Evolutionary conservation across 2,113 vertebrate species (phyloP).

Genomic region (Emydocephalus ijimae): DNA sequence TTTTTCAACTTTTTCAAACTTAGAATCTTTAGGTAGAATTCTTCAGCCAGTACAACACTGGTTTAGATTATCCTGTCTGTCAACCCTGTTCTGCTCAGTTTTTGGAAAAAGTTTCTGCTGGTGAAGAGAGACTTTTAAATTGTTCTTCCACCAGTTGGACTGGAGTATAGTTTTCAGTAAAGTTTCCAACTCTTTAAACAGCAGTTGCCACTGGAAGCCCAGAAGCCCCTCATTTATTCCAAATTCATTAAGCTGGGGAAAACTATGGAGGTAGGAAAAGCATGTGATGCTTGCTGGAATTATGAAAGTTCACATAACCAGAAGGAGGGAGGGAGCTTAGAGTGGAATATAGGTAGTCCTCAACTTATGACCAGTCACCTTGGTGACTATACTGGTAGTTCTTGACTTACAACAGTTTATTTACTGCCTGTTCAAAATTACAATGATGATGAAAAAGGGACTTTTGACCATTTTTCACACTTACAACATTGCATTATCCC

Average conservation of each 20-base stretch:
- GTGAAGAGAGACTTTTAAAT: background rate
- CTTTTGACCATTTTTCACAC: no score
- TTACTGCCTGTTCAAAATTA: no score
- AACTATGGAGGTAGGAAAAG: background rate
- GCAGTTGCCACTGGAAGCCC: background rate
- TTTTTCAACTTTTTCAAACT: background rate
- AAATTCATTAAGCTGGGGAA: background rate
- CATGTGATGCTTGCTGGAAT: background rate
- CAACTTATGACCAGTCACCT: background rate
- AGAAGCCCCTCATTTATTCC: background rate
- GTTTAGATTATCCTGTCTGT: background rate
- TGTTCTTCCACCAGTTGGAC: background rate
- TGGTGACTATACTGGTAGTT: background rate
- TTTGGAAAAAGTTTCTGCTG: background rate
- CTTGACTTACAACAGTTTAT: no score
- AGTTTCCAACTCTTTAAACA: background rate
- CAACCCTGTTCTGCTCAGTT: background rate
- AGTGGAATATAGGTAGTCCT: background rate
- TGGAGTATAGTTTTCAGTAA: background rate
- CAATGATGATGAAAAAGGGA: no score
- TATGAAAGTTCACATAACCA: background rate
- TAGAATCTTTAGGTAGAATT: background rate
- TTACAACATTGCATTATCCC: no score
- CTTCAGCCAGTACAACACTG: background rate
- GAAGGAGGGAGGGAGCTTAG: background rate